Evolutionary conservation across 1,140 invertebrate genomes (phyloP), one percentile per base, ranked within the genome.

Genomic region (Rhyzopertha dominica): DNA sequence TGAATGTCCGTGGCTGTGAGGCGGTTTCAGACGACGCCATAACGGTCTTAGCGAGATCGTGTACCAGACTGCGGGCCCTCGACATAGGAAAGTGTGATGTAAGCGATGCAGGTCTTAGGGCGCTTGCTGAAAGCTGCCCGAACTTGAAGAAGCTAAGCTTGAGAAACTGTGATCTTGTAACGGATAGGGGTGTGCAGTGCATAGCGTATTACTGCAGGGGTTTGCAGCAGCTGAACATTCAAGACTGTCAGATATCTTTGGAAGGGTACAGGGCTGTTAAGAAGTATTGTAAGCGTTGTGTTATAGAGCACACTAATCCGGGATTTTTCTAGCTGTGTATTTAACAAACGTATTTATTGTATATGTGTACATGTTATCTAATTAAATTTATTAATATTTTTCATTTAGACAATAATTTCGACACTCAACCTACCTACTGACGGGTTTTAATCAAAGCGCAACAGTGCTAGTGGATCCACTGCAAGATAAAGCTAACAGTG

Each of bases 291-390:
- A 85, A 89, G 57, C 70, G 86, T 51, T 94, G 90, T 67, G 84
- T 95, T 39, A 95, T 95, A 52, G 90, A 95, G 66, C 90, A 95
- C 59, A 94, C 90, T 0, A 94, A 95, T 71, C 90, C 90, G 30
- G 90, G 87, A 17, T 92, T 95, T 67, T 92, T 81, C 69, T 90
- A 60, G 54, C 12, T 20, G n/a, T 4, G 10, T 23, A 38, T 38
- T 26, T 38, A 8, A 10, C 18, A 18, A 5, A 18, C 22, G 18
- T 37, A 4, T 19, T 32, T n/a, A n/a, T n/a, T 8, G 24, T 26
- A n/a, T n/a, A n/a, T n/a, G n/a, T n/a, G n/a, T n/a, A n/a, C n/a
- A n/a, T n/a, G n/a, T n/a, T n/a, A n/a, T n/a, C n/a, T n/a, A n/a
- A n/a, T n/a, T n/a, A n/a, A n/a, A n/a, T n/a, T n/a, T n/a, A n/a